phyloP scores from a whole-genome alignment of 2,797 vertebrate species.

The Thripadectes ignobilis region DNA sequence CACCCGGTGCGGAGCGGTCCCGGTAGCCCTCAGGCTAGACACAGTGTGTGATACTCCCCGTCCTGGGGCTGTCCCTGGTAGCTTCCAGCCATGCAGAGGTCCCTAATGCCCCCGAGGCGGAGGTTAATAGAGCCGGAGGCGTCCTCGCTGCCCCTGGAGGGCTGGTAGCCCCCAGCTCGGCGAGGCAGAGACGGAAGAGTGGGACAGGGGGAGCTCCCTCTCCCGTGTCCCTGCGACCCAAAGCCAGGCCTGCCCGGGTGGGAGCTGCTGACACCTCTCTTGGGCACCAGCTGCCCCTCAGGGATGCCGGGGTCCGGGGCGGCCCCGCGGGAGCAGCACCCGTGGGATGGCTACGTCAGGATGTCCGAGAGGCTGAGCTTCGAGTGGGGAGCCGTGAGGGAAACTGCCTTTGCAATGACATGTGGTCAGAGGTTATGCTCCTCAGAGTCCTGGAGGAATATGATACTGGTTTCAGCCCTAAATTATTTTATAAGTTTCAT shows the following conservation, averaged over 20 bases:
- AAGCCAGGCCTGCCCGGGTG: neutral
- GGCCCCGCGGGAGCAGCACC: neutral
- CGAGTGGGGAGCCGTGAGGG: neutral
- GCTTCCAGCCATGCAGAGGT: neutral
- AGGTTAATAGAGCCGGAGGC: neutral
- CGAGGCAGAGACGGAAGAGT: neutral
- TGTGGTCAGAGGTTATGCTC: neutral
- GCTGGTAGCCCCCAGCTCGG: neutral
- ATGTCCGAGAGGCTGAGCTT: neutral
- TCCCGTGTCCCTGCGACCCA: neutral
- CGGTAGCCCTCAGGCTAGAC: too few relatives aligned
- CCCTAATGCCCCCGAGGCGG: neutral
- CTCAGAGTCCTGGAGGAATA: neutral
- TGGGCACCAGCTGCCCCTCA: neutral
- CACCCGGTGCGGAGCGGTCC: neutral
- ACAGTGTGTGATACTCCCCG: too few relatives aligned
- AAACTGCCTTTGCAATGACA: constrained; percentile 1
- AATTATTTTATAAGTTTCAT: constrained; percentile 58
- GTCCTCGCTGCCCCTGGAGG: neutral
- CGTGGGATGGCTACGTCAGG: fast-evolving
- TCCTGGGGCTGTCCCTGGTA: neutral
- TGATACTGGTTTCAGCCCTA: constrained; percentile 7
- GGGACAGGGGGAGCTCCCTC: neutral
- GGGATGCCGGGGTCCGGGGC: fast-evolving
- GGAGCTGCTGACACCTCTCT: neutral